Conservation (phyloP, 2,888 invertebrate species). For the Drosophila nr. medialis region DNA sequence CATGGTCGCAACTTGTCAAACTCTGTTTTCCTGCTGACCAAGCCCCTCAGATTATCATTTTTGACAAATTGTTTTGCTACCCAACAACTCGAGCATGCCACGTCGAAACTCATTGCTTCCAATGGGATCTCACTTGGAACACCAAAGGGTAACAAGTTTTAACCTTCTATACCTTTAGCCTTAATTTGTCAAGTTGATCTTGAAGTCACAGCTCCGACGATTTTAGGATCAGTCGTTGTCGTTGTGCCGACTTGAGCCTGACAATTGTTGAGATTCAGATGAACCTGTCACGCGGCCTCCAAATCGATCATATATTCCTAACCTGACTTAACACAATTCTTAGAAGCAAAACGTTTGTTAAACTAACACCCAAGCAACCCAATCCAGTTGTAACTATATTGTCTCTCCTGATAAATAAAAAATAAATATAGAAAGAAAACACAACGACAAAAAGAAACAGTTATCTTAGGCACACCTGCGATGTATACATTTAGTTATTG, state of each 20-base stretch:
- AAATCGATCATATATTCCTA: background rate
- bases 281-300: background rate
- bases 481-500: no score
- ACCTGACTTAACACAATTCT: background rate
- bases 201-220: background rate
- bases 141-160: background rate
- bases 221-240: background rate
- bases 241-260: background rate
- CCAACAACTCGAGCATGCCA: constrained; percentile 15
- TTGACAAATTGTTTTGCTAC: constrained; percentile 70
- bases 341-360: no score
- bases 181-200: background rate
- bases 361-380: no score
- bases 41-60: constrained; percentile 77
- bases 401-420: no score
- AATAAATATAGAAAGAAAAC: no score
- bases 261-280: background rate
- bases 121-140: background rate
- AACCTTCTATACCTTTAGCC: background rate
- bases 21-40: constrained; percentile 25
- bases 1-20: constrained; percentile 45
- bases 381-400: no score
- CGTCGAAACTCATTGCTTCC: background rate
- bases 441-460: no score
- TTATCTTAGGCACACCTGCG: no score